Evolutionary conservation across 2,888 invertebrate genomes (phyloP).

Genomic region (Caradrina kadenii): DNA sequence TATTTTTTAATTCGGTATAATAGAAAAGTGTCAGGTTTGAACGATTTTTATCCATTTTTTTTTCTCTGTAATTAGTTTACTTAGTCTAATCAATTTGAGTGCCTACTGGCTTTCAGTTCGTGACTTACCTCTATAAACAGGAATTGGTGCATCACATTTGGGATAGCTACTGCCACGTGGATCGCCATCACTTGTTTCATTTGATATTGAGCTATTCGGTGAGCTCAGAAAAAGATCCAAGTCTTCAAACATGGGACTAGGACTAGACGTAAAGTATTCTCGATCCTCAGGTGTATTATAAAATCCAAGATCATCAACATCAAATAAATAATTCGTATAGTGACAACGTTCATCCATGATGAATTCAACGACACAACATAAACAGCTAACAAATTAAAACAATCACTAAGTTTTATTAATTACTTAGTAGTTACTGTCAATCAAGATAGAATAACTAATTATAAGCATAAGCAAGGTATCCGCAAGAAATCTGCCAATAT

Average conservation of each 20-base stretch:
- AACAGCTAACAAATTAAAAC: background rate
- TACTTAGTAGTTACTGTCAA: no score
- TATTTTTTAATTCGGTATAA: no score
- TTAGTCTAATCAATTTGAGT: background rate
- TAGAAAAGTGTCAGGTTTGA: no score
- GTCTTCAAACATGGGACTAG: constrained; percentile 8
- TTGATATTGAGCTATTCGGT: background rate
- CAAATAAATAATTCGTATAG: constrained; percentile 3
- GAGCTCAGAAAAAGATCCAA: background rate
- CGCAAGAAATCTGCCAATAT: background rate
- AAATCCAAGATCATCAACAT: background rate
- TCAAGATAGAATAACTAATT: background rate
- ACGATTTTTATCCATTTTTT: background rate
- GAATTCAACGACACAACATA: background rate
- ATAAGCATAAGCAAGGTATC: no score
- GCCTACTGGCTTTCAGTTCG: background rate
- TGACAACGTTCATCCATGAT: constrained; percentile 5
- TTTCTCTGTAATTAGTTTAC: no score
- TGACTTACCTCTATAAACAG: constrained; percentile 13
- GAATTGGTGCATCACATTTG: background rate
- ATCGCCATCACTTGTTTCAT: background rate
- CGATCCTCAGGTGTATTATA: no score
- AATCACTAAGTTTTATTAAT: background rate
- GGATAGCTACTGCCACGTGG: background rate
- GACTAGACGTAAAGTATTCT: background rate